Base-by-base conservation (phyloP, 2,113 vertebrate species). In the Fukomys damarensis region DNA sequence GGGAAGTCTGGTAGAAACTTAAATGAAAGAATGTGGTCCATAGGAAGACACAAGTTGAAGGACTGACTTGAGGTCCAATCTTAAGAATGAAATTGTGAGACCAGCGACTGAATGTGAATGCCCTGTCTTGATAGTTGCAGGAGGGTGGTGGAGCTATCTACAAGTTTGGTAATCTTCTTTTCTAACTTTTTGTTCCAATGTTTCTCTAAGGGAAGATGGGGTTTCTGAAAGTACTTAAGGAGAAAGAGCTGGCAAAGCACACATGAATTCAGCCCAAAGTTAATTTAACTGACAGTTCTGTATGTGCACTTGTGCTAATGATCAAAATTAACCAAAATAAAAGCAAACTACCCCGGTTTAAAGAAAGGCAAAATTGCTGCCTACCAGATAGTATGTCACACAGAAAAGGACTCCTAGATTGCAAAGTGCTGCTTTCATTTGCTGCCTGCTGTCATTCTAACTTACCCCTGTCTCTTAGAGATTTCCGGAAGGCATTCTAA, bases 291-390 rank as follows among this genome's bases (percentile, higher is more conserved):
- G 94, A 80, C 79, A 93, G 59, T 85, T 86, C 56, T 95, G 26
- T 63, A 28, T 96, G 92, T 96, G 86, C 65, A 72, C 32, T 90
- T 94, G 92, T 74, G 28, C n/a, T 96, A 95, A 93, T 95, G 86
- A 95, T 56, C 63, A 74, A 97, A 96, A 96, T 97, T 91, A 97
- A 87, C 83, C 81, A 76, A 94, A 96, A 92, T 89, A 86, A 96
- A 97, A 96, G 52, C 59, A 76, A 81, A 35, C 32, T 54, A 68
- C 52, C 24, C 46, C 35, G 56, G 59, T 83, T 96, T 89, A 81
- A 93, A 89, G 68, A 93, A 91, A 93, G 63, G 59, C 66, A 91
- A 76, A 93, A 76, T 63, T n/a, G 54, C 84, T 82, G 65, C 41
- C 66, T 94, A 49, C 49, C 13, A 10, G 63, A 93, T 77, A 66